Percentiles rank a stretch among this genome's conserved stretches.
phyloP scores from a whole-genome alignment of 1,140 invertebrate genomes.

The Ceratina australensis region DNA sequence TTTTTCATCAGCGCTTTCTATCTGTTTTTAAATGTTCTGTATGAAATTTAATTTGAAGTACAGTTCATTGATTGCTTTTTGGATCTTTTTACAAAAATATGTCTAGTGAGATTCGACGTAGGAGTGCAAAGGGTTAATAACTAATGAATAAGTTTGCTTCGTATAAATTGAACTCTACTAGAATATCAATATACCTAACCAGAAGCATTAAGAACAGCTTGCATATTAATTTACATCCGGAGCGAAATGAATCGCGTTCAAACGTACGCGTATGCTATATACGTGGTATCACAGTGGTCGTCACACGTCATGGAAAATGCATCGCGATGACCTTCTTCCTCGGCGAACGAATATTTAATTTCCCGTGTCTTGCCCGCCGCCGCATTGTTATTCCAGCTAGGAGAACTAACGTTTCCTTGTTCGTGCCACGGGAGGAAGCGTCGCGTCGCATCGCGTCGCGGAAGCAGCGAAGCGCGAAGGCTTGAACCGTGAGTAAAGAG shows the following conservation, averaged over 20 bases:
- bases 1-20: too few relatives aligned
- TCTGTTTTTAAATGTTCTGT: too few relatives aligned
- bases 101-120: too few relatives aligned
- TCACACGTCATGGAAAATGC: slow-evolving; percentile 25
- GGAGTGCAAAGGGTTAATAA: too few relatives aligned
- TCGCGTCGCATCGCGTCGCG: neutral
- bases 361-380: slow-evolving; percentile 10
- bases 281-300: slow-evolving; percentile 28
- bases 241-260: too few relatives aligned
- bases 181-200: too few relatives aligned
- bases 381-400: slow-evolving; percentile 45
- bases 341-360: slow-evolving; percentile 45
- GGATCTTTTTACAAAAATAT: too few relatives aligned
- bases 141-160: too few relatives aligned
- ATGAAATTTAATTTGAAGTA: too few relatives aligned
- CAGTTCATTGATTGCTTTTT: too few relatives aligned
- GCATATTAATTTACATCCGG: slow-evolving; percentile 1
- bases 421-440: slow-evolving; percentile 31
- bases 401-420: slow-evolving; percentile 43
- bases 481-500: neutral
- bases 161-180: too few relatives aligned
- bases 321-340: slow-evolving; percentile 43
- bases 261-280: slow-evolving; percentile 1
- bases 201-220: too few relatives aligned
- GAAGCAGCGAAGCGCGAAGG: slow-evolving; percentile 25